A percentile compares a stretch with the other conserved stretches of the same genome.
Conservation (phyloP, 2,888 invertebrate genomes). For the Conchocele bisecta region DNA sequence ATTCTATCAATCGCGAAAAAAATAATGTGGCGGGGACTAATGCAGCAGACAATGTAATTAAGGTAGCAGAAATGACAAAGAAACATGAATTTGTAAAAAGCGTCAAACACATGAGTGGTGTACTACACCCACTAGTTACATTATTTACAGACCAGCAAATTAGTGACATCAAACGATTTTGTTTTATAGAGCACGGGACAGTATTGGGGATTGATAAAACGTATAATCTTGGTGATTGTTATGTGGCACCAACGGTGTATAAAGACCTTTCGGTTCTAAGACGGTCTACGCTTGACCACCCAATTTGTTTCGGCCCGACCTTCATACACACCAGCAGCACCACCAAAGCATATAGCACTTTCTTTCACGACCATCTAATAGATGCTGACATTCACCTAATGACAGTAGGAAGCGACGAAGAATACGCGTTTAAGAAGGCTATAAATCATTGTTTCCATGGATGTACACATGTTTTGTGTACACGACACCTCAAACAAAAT, state of each 20-base stretch:
- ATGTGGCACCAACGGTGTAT: conserved; percentile 29
- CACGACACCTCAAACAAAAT: conserved; percentile 45
- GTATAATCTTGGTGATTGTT: conserved; percentile 34
- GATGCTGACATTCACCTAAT: neutral
- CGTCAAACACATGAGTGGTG: conserved; percentile 10
- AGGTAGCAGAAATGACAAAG: conserved; percentile 25
- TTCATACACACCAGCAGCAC: conserved; percentile 18
- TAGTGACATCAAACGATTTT: conserved; percentile 15
- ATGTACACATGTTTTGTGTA: conserved; percentile 39
- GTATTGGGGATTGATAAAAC: conserved; percentile 42
- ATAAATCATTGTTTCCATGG: conserved; percentile 25
- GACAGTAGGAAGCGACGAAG: conserved; percentile 40
- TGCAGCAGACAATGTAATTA: conserved; percentile 10
- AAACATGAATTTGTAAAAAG: conserved; percentile 19
- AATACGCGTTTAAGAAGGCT: conserved; percentile 37
- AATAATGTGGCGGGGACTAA: neutral
- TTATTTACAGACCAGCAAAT: conserved; percentile 32
- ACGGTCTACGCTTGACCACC: conserved; percentile 5
- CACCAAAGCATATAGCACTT: conserved; percentile 6
- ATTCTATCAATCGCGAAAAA: neutral
- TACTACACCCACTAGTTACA: conserved; percentile 16
- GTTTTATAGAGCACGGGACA: conserved; percentile 11
- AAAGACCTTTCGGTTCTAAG: conserved; percentile 25
- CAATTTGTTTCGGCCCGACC: conserved; percentile 31
- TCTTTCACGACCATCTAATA: conserved; percentile 25